Evolutionary conservation across 2,113 vertebrate genomes (phyloP).

Genomic region (Lepisosteus osseus): DNA sequence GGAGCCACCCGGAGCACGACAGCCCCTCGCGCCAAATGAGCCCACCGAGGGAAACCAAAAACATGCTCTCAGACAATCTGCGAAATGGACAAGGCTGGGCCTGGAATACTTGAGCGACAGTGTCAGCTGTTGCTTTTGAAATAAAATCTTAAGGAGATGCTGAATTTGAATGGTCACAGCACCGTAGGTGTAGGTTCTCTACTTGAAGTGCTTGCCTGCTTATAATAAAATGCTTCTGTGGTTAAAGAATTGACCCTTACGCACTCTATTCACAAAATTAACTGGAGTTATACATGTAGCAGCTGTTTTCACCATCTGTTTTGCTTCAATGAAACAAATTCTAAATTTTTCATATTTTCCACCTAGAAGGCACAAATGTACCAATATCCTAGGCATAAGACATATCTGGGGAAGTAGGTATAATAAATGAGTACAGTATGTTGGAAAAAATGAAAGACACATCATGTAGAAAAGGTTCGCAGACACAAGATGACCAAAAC

Average conservation of each 20-base stretch:
- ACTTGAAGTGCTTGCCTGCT: conserved; percentile 21
- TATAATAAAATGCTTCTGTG: conserved; percentile 18
- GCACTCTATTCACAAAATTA: conserved; percentile 11
- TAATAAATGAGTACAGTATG: conserved; percentile 15
- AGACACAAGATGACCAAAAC: conserved; percentile 27
- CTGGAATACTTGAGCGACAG: conserved; percentile 1
- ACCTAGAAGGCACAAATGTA: neutral
- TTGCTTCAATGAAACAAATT: conserved; percentile 50
- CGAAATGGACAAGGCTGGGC: neutral
- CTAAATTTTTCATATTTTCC: conserved; percentile 51
- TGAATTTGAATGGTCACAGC: conserved; percentile 16
- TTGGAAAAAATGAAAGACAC: conserved; percentile 17
- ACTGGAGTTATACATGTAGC: conserved; percentile 3
- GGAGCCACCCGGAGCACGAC: neutral
- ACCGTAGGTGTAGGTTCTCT: neutral
- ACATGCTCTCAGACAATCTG: neutral
- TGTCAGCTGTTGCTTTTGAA: neutral
- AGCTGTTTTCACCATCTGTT: conserved; percentile 53
- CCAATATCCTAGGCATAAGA: too few relatives aligned
- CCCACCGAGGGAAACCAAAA: neutral
- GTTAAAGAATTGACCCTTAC: neutral
- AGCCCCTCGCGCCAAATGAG: neutral
- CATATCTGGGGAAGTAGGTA: neutral
- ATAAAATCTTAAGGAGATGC: neutral
- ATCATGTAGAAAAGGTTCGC: conserved; percentile 14